phyloP scores from a whole-genome alignment of 2,888 invertebrate genomes.

The Neoascia interrupta region DNA sequence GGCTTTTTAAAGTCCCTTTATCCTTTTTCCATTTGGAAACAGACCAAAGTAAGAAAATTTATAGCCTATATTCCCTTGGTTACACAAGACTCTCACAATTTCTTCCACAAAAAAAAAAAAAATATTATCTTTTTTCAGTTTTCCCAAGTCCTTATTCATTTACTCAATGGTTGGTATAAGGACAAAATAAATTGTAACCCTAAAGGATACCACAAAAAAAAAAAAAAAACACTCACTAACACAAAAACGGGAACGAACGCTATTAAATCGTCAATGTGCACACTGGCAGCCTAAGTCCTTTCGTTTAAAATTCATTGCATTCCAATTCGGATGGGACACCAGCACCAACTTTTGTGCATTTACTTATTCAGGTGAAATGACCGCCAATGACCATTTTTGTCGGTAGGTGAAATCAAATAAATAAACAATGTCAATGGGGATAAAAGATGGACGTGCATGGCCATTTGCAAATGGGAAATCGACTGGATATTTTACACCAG shows the following conservation, averaged over 20 bases:
- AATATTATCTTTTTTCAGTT: too few species aligned
- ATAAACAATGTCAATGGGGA: conserved; percentile 58
- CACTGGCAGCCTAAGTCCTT: conserved; percentile 23
- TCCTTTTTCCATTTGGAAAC: conserved; percentile 13
- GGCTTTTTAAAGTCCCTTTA: conserved; percentile 3
- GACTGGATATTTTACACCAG: too few species aligned
- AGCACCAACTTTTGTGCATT: conserved; percentile 44
- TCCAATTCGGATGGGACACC: conserved; percentile 58
- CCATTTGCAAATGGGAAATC: too few species aligned
- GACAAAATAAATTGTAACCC: conserved; percentile 26
- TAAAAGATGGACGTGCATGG: too few species aligned
- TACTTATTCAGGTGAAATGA: conserved; percentile 49
- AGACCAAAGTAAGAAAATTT: conserved; percentile 22
- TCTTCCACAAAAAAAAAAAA: neutral
- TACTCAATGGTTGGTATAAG: conserved; percentile 3
- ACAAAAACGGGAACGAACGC: too few species aligned
- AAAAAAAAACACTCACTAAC: too few species aligned
- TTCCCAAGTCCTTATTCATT: conserved; percentile 26
- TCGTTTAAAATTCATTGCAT: conserved; percentile 60
- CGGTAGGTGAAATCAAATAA: conserved; percentile 56
- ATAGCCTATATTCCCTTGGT: conserved; percentile 11
- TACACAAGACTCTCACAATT: conserved; percentile 4
- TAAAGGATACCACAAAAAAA: neutral
- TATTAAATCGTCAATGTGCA: conserved; percentile 33
- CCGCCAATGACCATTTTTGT: conserved; percentile 51